These are phyloP conservation scores for Pheosia gnoma DNA, from an alignment of 2,888 invertebrate genomes.

Conservation along the genomic window DNA sequence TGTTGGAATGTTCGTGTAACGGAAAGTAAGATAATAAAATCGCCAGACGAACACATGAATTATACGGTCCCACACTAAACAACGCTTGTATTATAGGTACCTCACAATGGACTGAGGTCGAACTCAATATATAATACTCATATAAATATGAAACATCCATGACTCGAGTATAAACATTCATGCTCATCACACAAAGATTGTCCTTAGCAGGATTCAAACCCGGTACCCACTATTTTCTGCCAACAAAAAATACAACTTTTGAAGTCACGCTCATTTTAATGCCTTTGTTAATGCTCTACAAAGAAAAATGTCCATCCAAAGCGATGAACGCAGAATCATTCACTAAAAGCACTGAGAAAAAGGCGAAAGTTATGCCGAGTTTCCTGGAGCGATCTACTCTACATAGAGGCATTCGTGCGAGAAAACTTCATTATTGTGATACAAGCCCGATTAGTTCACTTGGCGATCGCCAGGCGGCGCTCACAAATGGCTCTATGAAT, in stretches of 20 bases:
- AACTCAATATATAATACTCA: no score
- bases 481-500: constrained; percentile 1
- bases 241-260: neutral
- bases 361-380: constrained; percentile 15
- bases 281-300: neutral
- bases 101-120: no score
- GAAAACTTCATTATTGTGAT: constrained; percentile 25
- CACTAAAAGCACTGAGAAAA: constrained; percentile 22
- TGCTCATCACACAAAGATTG: no score
- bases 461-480: constrained; percentile 31
- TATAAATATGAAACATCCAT: no score
- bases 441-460: constrained; percentile 22
- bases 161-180: no score
- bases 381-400: constrained; percentile 22
- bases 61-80: no score
- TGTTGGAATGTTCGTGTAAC: no score
- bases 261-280: neutral
- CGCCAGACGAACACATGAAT: no score
- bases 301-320: neutral
- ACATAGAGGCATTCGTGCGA: constrained; percentile 28
- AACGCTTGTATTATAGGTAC: no score
- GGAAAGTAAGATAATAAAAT: no score
- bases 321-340: constrained; percentile 18
- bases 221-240: no score
- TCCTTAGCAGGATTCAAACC: no score